Base-by-base conservation (phyloP, 1,140 invertebrate genomes). In the Tyrophagus putrescentiae region DNA sequence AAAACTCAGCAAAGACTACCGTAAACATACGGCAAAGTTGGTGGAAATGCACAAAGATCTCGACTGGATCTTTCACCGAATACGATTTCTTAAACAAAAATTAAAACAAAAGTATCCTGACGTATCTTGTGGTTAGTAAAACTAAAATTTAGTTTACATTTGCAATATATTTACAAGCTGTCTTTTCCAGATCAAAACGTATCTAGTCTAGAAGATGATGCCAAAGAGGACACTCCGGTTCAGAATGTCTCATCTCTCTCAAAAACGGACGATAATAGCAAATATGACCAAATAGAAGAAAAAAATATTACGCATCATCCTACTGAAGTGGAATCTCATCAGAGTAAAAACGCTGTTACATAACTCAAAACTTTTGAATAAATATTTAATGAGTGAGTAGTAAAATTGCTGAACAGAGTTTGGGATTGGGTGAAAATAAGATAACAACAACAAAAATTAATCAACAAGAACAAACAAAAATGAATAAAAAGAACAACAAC, bases 61-160 rank as follows among this genome's bases (percentile, higher is more conserved):
- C 5, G 79, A 81, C 65, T 72, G 71, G 61, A 72, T 80, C 23
- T 80, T 80, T 64, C 74, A 75, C 66, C 68, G 77, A 63, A 78
- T 81, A 45, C 67, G 84, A 60, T 73, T 78, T 18, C 79, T 93
- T 6, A 92, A 87, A 69, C 79, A 78, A 44, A 92, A 90, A 74
- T 67, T 93, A 4, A 81, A 78, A 67, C 76, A 80, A 39, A 86
- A 90, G 68, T 89, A 91, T 76, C 87, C 89, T 28, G 80, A 87
- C 68, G 84, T 84, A n/a, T 90, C 85, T 67, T 73, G 75, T 65
- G 77, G 78, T 79, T 72, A 50, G 61, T 60, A 62, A 28, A 45
- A 5, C 18, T 50, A 3, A 2, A 3, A 57, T 59, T 60, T 11
- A 9, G 7, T 5, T 58, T 60, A 27, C 6, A 41, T 42, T 9